Percentiles rank a stretch among this genome's conserved stretches.
These are phyloP conservation scores for Drosophila virilis DNA, from an alignment of 1,140 invertebrate species.

Conservation along the genomic window DNA sequence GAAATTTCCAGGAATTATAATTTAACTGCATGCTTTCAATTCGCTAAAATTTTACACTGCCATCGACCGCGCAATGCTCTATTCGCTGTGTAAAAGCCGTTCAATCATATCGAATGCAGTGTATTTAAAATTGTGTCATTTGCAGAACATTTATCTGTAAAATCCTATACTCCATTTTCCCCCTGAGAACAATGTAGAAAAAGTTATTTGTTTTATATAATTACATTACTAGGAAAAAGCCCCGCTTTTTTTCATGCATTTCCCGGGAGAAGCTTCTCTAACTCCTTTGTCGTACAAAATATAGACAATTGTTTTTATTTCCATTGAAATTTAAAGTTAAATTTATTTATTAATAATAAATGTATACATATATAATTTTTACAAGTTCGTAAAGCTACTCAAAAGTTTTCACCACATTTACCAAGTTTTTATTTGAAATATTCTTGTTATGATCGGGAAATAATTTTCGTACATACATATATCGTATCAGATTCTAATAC, in stretches of 20 bases:
- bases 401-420: slow-evolving; percentile 65
- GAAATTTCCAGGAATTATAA: slow-evolving; percentile 8
- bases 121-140: too few relatives aligned
- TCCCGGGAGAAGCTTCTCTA: too few relatives aligned
- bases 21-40: slow-evolving; percentile 3
- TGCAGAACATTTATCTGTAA: too few relatives aligned
- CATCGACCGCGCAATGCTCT: too few relatives aligned
- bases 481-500: slow-evolving; percentile 47
- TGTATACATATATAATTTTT: slow-evolving; percentile 79
- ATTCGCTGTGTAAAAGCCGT: too few relatives aligned
- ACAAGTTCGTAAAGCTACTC: slow-evolving; percentile 80
- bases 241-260: too few relatives aligned
- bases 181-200: too few relatives aligned
- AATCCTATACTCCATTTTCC: too few relatives aligned
- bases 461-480: slow-evolving; percentile 19
- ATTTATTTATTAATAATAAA: slow-evolving; percentile 79
- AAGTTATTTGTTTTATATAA: too few relatives aligned
- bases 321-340: slow-evolving; percentile 64
- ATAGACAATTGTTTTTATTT: neutral
- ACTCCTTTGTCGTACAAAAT: neutral
- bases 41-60: too few relatives aligned
- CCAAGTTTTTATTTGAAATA: slow-evolving; percentile 35
- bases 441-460: slow-evolving; percentile 39
- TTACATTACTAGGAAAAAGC: too few relatives aligned
- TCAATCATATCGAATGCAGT: too few relatives aligned